Evolutionary conservation across 2,888 invertebrate genomes (phyloP), one percentile per base, ranked within the genome.

Genomic region (Lucinisca nassula): DNA sequence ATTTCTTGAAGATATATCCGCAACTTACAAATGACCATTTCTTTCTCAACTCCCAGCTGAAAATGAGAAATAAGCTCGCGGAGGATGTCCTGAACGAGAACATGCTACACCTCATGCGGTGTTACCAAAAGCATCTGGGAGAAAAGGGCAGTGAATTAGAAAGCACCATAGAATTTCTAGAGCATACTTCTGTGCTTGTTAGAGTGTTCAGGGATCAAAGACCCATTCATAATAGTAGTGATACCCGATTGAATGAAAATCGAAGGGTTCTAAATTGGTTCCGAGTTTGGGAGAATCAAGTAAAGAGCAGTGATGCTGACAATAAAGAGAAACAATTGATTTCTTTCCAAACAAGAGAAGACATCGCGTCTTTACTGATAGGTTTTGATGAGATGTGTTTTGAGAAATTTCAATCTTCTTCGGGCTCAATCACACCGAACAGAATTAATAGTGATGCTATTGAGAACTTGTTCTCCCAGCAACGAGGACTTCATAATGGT

Each of bases 11-110:
- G 27, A 49, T 90, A 1, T 79, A 90, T 51, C 79, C 55, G 3
- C 79, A 83, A 37, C 76, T 92, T 21, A 77, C 84, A 24, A 74
- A 90, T 27, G 88, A 88, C 10, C 90, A 91, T 40, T 58, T 90
- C 0, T 84, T 74, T 79, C 75, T 87, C 0, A 90, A 83, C 24
- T 76, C 80, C 4, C 79, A 89, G 73, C 40, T 58, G 3, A 88
- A 89, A 81, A 92, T 92, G 92, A 38, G 89, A 24, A 91, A 90
- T 35, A 55, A 83, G 38, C 30, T 86, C 21, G 91, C 90, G 14
- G 89, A 91, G 76, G 80, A 89, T 35, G 82, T 91, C 1, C 51
- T 90, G 2, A 72, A 90, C 49, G 35, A 55, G n/a, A 79, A 90
- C 27, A 86, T 90, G 87, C 76, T 86, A 0, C 76, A 91, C 55